phyloP scores from a whole-genome alignment of 2,797 vertebrate genomes.

The Schizopygopsis malacanthus region DNA sequence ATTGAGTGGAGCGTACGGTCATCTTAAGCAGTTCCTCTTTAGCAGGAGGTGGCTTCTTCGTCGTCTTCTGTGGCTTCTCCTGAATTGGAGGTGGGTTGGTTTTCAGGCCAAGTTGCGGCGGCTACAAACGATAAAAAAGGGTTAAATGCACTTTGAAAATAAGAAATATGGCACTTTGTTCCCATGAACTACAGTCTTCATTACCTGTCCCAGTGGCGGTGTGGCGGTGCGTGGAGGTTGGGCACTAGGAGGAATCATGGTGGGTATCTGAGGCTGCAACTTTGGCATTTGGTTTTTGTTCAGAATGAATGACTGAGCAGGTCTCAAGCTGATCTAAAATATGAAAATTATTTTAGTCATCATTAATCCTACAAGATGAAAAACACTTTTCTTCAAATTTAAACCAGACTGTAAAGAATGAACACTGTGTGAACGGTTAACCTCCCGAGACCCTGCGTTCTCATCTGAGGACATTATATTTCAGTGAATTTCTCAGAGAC shows the following conservation, averaged over 20 bases:
- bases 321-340: constrained; percentile 93
- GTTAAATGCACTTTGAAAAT: background rate
- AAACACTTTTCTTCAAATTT: background rate
- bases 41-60: constrained; percentile 94
- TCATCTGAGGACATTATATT: too few species aligned
- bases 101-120: constrained; percentile 97
- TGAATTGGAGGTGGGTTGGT: constrained; percentile 97
- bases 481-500: too few species aligned
- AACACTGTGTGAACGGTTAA: background rate
- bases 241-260: constrained; percentile 95
- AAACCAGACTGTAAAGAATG: too few species aligned
- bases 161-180: background rate
- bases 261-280: constrained; percentile 94
- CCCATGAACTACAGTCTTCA: background rate
- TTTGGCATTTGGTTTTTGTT: constrained; percentile 98
- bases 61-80: constrained; percentile 96
- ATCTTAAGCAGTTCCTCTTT: constrained; percentile 95
- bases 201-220: constrained; percentile 95
- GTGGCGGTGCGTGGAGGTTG: constrained; percentile 96
- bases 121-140: constrained; percentile 65
- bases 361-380: background rate
- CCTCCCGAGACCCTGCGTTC: too few species aligned
- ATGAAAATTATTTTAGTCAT: background rate
- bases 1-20: constrained; percentile 81
- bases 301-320: constrained; percentile 96